Evolutionary conservation across 1,140 invertebrate species (phyloP), one percentile per base, ranked within the genome.

Genomic region (Apocrypta bakeri): DNA sequence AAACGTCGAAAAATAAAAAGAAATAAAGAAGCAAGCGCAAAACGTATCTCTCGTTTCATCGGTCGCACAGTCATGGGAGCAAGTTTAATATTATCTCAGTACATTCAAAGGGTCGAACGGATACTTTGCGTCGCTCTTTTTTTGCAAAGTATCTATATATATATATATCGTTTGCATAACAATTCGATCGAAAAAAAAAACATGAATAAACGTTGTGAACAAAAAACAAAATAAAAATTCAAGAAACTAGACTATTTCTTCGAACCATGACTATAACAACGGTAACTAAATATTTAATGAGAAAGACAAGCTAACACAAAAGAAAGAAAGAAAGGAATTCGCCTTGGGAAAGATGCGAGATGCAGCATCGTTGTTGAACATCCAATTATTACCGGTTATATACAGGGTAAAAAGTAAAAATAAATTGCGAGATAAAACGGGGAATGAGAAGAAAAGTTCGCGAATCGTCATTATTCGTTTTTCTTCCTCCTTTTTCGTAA

Each of bases 321-420:
- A 9, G 33, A 37, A 37, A 80, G 14, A n/a, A 25, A 33, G 12
- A 72, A 66, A 14, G 71, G 27, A 81, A 81, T 82, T 77, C 42
- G 64, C 31, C 66, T 76, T 77, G 64, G 61, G 73, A 71, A 21
- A 25, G 29, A 31, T 24, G 56, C 56, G 25, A n/a, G n/a, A 27
- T 4, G 37, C 25, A 17, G 25, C 14, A 25, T 61, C 27, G 25
- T 29, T 27, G 31, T 61, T 37, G n/a, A 82, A 61, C 17, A 78
- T 82, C 68, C 31, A 77, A 72, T 69, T 79, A 79, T 74, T 77
- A 82, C 80, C 79, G 80, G 76, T 82, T 75, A 31, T 31, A 56
- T 33, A 71, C 83, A 84, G 83, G 83, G 83, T 84, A 84, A 76
- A 84, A 63, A n/a, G 8, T 17, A 17, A 81, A 31, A n/a, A 66